These are phyloP conservation scores for Polyergus mexicanus DNA, from an alignment of 1,140 invertebrate genomes.

Conservation along the genomic window DNA sequence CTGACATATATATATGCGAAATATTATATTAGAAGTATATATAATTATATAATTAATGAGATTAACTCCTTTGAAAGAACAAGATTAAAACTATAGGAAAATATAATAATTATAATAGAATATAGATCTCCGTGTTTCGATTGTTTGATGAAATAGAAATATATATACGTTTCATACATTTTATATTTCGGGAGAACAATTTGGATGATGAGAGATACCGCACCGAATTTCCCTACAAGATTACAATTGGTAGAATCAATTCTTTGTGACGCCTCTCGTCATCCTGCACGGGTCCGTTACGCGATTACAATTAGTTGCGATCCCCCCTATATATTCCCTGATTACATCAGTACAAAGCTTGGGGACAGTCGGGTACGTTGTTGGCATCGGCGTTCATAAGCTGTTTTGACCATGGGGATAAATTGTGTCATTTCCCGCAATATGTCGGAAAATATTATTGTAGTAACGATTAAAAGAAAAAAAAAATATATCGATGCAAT, in stretches of 20 bases:
- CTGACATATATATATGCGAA: too few species aligned
- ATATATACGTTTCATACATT: constrained; percentile 36
- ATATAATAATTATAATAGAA: too few species aligned
- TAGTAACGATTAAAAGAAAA: neutral
- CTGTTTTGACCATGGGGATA: constrained; percentile 61
- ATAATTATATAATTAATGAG: too few species aligned
- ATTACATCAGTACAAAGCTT: constrained; percentile 71
- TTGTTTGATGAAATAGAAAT: constrained; percentile 2
- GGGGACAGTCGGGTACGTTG: constrained; percentile 70
- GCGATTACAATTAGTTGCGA: constrained; percentile 75
- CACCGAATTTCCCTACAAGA: constrained; percentile 66
- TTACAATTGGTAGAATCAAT: constrained; percentile 72
- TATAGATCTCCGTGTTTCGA: too few species aligned
- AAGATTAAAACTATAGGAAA: too few species aligned
- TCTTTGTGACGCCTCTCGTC: constrained; percentile 68
- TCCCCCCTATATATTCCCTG: constrained; percentile 68
- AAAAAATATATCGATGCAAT: too few species aligned
- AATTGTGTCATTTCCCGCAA: constrained; percentile 55
- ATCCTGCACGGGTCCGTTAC: constrained; percentile 62
- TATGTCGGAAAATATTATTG: neutral
- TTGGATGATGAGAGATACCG: constrained; percentile 55
- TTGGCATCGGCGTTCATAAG: constrained; percentile 59
- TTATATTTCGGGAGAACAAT: constrained; percentile 43
- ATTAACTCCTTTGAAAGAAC: too few species aligned
- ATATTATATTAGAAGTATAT: too few species aligned